Evolutionary conservation across 2,797 vertebrate genomes (phyloP).

Genomic region (Propithecus deckenii): DNA sequence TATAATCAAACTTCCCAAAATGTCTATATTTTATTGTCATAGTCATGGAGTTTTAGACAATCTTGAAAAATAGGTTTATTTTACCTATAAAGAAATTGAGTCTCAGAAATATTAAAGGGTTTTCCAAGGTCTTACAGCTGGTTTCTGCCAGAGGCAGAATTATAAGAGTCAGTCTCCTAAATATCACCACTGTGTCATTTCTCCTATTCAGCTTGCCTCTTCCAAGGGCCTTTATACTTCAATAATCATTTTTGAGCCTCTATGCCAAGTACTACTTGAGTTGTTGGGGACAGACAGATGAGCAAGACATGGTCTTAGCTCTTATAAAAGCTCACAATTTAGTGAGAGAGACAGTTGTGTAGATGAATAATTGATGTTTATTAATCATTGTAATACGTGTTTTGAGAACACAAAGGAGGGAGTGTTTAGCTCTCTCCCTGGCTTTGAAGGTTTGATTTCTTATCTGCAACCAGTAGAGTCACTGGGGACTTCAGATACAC

Average conservation of each 20-base stretch:
- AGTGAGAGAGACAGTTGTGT: neutral
- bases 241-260: neutral
- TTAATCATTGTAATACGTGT: neutral
- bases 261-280: neutral
- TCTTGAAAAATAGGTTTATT: slow-evolving; percentile 39
- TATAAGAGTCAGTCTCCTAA: neutral
- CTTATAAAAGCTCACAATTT: neutral
- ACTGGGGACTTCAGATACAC: neutral
- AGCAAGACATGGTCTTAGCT: neutral
- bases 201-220: neutral
- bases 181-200: neutral
- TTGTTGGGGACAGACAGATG: neutral
- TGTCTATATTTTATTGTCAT: slow-evolving; percentile 43
- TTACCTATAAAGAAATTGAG: slow-evolving; percentile 21
- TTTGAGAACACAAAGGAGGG: neutral
- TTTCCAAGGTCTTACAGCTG: neutral
- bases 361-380: neutral
- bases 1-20: slow-evolving; percentile 26
- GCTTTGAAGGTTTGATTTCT: neutral
- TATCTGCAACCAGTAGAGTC: neutral
- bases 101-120: slow-evolving; percentile 44
- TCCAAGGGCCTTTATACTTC: neutral
- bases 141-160: neutral
- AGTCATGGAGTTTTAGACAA: slow-evolving; percentile 34
- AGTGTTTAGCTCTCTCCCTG: neutral